Evolutionary conservation across 2,113 vertebrate genomes (phyloP).

Genomic region (Lagopus leucura): DNA sequence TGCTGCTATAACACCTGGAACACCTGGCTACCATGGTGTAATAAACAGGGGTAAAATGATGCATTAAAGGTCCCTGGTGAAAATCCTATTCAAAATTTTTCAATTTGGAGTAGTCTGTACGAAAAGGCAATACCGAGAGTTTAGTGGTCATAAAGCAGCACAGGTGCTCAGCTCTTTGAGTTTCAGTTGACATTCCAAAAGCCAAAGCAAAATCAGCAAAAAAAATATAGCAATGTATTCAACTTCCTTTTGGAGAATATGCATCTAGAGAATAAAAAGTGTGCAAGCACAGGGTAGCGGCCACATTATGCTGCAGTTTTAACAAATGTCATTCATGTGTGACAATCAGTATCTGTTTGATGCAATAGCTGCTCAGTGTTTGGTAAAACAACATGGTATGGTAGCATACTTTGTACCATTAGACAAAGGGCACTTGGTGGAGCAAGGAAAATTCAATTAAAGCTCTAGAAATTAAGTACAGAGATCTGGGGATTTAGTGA

Average conservation of each 20-base stretch:
- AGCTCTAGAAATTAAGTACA: neutral
- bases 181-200: conserved; percentile 42
- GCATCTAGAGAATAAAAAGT: neutral
- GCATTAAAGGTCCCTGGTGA: conserved; percentile 1
- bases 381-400: conserved; percentile 35
- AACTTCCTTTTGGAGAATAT: conserved; percentile 22
- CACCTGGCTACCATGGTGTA: neutral
- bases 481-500: neutral
- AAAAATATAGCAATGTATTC: neutral
- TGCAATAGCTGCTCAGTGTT: conserved; percentile 23
- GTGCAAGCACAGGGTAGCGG: neutral
- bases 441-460: neutral
- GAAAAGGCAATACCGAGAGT: neutral
- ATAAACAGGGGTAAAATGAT: conserved; percentile 34
- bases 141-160: conserved; percentile 4
- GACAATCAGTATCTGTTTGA: conserved; percentile 43
- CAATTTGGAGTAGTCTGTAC: neutral
- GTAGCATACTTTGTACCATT: conserved; percentile 5
- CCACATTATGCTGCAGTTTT: conserved; percentile 25
- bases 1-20: conserved; percentile 22
- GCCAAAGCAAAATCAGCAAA: conserved; percentile 32
- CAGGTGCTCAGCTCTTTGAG: neutral
- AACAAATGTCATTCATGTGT: conserved; percentile 31
- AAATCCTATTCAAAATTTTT: conserved; percentile 20
- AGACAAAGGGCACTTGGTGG: conserved; percentile 7